A percentile compares a stretch with the other conserved stretches of the same genome.
Conservation (phyloP, 2,113 vertebrate genomes). For the Tachysurus vachellii region DNA sequence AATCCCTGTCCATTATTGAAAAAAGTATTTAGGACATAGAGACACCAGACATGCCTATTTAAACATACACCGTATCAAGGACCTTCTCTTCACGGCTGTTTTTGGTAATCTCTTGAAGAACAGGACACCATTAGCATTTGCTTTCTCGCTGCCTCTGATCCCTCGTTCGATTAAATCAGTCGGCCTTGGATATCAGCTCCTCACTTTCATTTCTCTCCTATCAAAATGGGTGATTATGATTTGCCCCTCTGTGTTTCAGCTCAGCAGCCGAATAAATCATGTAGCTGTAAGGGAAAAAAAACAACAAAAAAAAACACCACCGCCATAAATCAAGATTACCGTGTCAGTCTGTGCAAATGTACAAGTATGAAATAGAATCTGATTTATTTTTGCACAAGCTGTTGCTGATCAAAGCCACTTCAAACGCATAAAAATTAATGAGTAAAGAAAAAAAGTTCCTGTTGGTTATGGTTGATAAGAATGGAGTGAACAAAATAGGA, state of each 20-base stretch:
- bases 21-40: not conserved
- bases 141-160: constrained; percentile 48
- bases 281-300: not conserved
- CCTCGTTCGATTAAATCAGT: constrained; percentile 61
- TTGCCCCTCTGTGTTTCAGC: constrained; percentile 39
- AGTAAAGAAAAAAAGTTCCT: not conserved
- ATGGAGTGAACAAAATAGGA: not conserved
- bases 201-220: constrained; percentile 58
- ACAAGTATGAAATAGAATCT: constrained; percentile 5
- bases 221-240: constrained; percentile 56
- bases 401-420: constrained; percentile 6
- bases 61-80: not conserved
- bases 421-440: not conserved
- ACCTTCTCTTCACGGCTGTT: not conserved
- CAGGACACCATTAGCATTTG: constrained; percentile 38
- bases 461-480: too few species aligned
- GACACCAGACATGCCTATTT: not conserved
- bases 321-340: constrained; percentile 24
- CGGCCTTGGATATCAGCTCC: constrained; percentile 57
- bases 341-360: constrained; percentile 6
- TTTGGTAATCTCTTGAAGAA: constrained; percentile 43
- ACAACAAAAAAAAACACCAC: not conserved
- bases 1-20: not conserved
- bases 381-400: constrained; percentile 18
- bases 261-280: constrained; percentile 34